Conservation (phyloP, 2,888 invertebrate species). For the Drosophila pseudotalamancana region DNA sequence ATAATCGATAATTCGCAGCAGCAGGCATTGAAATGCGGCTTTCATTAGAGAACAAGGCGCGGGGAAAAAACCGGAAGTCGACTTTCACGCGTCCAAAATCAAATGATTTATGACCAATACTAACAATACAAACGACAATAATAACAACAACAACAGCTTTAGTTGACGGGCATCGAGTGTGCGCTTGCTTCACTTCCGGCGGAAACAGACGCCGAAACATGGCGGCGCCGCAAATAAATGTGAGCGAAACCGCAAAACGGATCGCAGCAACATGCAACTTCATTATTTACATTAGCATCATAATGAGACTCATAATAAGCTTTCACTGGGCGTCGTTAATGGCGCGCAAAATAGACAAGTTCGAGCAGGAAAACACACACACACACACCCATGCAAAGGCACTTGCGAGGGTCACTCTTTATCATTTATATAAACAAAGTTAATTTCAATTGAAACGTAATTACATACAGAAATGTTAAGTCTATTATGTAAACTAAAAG, state of each 20-base stretch:
- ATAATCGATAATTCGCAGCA: constrained; percentile 55
- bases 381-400: neutral
- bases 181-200: constrained; percentile 54
- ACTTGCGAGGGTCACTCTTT: constrained; percentile 23
- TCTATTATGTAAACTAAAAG: neutral
- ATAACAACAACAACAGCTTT: constrained; percentile 2
- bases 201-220: constrained; percentile 47
- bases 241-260: constrained; percentile 48
- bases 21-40: constrained; percentile 29
- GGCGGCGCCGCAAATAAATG: constrained; percentile 56
- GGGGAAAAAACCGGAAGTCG: constrained; percentile 37
- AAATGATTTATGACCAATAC: constrained; percentile 65
- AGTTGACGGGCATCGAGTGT: constrained; percentile 45
- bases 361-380: constrained; percentile 21
- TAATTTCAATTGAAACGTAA: neutral
- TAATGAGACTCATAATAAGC: constrained; percentile 37
- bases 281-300: constrained; percentile 23
- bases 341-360: constrained; percentile 59
- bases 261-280: constrained; percentile 41
- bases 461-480: neutral
- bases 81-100: constrained; percentile 61
- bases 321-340: constrained; percentile 37
- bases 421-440: neutral
- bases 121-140: constrained; percentile 40
- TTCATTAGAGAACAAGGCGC: constrained; percentile 47